These are phyloP conservation scores for Argynnis bischoffii DNA, from an alignment of 2,888 invertebrate genomes.

Conservation along the genomic window DNA sequence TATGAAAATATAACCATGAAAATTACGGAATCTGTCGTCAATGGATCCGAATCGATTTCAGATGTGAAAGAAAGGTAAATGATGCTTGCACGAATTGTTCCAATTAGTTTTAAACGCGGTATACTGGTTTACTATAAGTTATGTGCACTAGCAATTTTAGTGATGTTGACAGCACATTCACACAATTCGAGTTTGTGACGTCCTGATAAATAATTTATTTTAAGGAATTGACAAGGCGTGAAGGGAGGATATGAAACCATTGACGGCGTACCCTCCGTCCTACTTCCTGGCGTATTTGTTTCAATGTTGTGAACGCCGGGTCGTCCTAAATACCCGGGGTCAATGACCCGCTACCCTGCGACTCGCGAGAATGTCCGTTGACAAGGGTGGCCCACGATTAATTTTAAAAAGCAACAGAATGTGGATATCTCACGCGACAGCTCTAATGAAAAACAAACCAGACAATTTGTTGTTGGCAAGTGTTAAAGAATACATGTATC, in stretches of 20 bases:
- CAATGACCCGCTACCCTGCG: conserved; percentile 62
- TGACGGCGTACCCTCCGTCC: conserved; percentile 52
- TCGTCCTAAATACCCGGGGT: conserved; percentile 74
- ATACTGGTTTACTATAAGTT: no score
- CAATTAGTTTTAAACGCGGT: no score
- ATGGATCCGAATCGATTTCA: conserved; percentile 34
- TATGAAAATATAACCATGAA: conserved; percentile 53
- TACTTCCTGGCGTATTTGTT: conserved; percentile 63
- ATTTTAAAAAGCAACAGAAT: conserved; percentile 74
- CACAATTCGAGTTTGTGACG: neutral
- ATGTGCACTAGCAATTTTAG: neutral
- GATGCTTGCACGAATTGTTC: no score
- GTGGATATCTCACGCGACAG: conserved; percentile 64
- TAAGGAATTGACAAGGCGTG: conserved; percentile 48
- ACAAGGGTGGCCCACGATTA: conserved; percentile 74
- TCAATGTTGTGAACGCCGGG: conserved; percentile 64
- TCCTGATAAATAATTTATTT: conserved; percentile 38
- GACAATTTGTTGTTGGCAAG: conserved; percentile 26
- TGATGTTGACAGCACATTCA: neutral
- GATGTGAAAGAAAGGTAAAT: conserved; percentile 42
- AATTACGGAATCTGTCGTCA: conserved; percentile 54
- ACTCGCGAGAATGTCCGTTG: conserved; percentile 50
- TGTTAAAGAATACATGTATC: conserved; percentile 24
- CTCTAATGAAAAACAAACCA: conserved; percentile 34
- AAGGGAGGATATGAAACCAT: conserved; percentile 50